phyloP scores from a whole-genome alignment of 2,888 invertebrate genomes.

The Proisotoma minuta region DNA sequence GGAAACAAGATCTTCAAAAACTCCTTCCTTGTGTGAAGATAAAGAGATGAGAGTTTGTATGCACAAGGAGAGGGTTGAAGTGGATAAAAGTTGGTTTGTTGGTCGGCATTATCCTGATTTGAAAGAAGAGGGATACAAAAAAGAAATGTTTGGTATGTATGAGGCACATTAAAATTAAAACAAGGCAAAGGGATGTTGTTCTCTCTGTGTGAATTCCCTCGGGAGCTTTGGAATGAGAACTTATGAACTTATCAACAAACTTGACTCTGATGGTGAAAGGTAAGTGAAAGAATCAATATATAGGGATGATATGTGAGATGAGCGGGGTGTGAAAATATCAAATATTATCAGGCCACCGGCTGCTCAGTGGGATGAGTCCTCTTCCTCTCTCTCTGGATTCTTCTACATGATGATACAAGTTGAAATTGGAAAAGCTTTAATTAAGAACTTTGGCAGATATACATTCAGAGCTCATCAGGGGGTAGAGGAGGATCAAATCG shows the following conservation, averaged over 20 bases:
- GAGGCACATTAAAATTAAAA: slow-evolving; percentile 41
- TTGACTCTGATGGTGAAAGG: slow-evolving; percentile 18
- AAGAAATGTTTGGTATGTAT: slow-evolving; percentile 18
- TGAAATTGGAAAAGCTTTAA: slow-evolving; percentile 47
- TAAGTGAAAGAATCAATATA: slow-evolving; percentile 40
- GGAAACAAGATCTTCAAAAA: no score
- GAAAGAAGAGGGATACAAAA: slow-evolving; percentile 12
- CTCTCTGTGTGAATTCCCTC: slow-evolving; percentile 4
- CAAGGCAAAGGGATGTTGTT: slow-evolving; percentile 22
- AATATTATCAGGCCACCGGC: slow-evolving; percentile 27
- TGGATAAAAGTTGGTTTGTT: slow-evolving; percentile 10
- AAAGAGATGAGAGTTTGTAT: slow-evolving; percentile 21
- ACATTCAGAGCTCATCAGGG: slow-evolving; percentile 47
- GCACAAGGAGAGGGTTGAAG: slow-evolving; percentile 18
- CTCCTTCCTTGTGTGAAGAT: no score
- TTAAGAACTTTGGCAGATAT: slow-evolving; percentile 47
- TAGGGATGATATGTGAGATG: slow-evolving; percentile 29
- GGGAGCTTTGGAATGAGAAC: slow-evolving; percentile 8
- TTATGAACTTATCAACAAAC: slow-evolving; percentile 37
- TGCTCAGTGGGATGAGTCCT: slow-evolving; percentile 20
- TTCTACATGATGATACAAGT: slow-evolving; percentile 27
- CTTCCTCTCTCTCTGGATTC: no score
- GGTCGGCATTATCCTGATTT: slow-evolving; percentile 14
- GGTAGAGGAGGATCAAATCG: slow-evolving; percentile 44
- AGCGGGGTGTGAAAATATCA: slow-evolving; percentile 35